Evolutionary conservation across 2,888 invertebrate species (phyloP), one percentile per base, ranked within the genome.

Genomic region (Drosophila fulvimacula): DNA sequence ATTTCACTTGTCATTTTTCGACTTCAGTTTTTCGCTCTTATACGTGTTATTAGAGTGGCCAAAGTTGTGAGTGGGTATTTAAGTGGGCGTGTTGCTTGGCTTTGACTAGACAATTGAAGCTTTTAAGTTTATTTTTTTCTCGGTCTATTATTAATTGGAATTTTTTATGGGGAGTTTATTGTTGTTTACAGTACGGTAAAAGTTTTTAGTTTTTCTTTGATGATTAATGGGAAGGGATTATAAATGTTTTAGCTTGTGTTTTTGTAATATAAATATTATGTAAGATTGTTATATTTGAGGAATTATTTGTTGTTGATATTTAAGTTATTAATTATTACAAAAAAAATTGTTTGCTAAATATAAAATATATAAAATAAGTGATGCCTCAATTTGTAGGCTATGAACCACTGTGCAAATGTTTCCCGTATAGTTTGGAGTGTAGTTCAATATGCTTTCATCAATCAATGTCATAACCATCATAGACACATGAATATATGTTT

Each of bases 71-170:
- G 39, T 59, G 38, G 27, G 6, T 52, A 59, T 34, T 82, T 77
- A 81, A 72, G 49, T 67, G 72, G 77, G 84, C 69, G 82, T 82
- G 63, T 58, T 39, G 46, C 36, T 13, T 67, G 68, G 11, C 63
- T 34, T 56, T 32, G 24, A 46, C 27, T 39, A 56, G 48, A 62
- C 46, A 59, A 13, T 34, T 30, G 30, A 55, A 52, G 57, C 59
- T 58, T 52, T 53, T 6, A 73, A 58, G 13, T 59, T 48, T 13
- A 13, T 51, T 19, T 17, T 17, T 41, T 42, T 19, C 13, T 17
- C 5, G 15, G 9, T 32, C 3, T 38, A 46, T 62, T 61, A 76
- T 76, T 72, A 66, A 72, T 76, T 44, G 49, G 27, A 69, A 34
- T 65, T 73, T 68, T 57, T 15, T 59, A 59, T 42, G 48, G 58